Percentiles rank a stretch among this genome's conserved stretches.
Conservation (phyloP, 2,888 invertebrate species). For the Phortica okadai region DNA sequence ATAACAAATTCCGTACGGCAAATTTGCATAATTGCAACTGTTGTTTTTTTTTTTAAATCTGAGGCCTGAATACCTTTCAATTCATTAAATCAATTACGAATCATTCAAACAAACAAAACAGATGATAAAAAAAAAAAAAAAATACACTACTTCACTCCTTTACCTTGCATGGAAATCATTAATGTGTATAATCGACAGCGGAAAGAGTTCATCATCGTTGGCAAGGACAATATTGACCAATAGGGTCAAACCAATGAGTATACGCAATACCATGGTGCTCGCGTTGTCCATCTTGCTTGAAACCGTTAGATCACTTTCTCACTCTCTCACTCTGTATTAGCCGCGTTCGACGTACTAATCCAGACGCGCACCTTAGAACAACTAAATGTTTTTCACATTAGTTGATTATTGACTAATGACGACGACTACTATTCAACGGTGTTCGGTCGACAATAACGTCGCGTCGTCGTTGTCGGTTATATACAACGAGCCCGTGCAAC, state of each 20-base stretch:
- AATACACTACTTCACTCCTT: conserved; percentile 9
- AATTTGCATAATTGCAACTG: too few species aligned
- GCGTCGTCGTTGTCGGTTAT: neutral
- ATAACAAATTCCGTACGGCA: too few species aligned
- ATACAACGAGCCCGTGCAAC: too few species aligned
- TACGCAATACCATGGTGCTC: neutral
- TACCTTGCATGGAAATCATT: conserved; percentile 76
- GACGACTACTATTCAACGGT: neutral
- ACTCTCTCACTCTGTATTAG: neutral
- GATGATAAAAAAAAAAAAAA: too few species aligned
- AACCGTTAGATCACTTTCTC: neutral
- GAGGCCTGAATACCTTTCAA: too few species aligned
- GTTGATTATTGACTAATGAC: neutral
- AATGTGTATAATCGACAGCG: conserved; percentile 74
- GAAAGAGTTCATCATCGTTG: conserved; percentile 59
- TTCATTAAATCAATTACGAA: too few species aligned
- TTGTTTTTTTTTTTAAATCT: too few species aligned
- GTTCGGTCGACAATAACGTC: neutral
- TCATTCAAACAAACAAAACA: too few species aligned
- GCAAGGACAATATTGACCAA: conserved; percentile 17
- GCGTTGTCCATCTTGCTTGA: neutral
- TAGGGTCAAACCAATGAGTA: neutral
- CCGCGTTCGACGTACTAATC: conserved; percentile 32
- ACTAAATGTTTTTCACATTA: conserved; percentile 42
- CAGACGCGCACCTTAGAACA: conserved; percentile 45